Percentiles rank a stretch among this genome's conserved stretches.
Evolutionary conservation across 2,888 invertebrate species (phyloP).

Genomic region (Pyrrhia umbra): DNA sequence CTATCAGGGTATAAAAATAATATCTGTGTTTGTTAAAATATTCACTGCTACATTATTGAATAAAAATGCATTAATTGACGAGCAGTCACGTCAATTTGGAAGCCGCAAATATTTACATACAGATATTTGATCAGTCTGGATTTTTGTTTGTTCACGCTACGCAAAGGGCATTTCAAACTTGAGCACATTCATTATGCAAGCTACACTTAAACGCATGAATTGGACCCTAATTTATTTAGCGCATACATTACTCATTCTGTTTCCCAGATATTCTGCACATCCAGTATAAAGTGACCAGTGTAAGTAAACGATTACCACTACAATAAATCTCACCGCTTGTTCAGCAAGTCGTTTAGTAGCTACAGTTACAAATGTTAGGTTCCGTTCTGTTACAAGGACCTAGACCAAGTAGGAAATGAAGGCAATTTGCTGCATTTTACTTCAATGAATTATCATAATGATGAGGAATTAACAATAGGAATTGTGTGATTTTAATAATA

Average conservation of each 20-base stretch:
- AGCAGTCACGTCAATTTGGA: conserved; percentile 2
- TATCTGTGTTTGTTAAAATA: neutral
- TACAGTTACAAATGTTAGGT: conserved; percentile 58
- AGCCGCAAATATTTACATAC: conserved; percentile 5
- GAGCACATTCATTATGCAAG: neutral
- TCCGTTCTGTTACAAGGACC: conserved; percentile 16
- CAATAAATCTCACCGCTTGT: conserved; percentile 48
- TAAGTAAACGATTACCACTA: conserved; percentile 42
- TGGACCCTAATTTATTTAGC: conserved; percentile 17
- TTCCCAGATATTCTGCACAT: conserved; percentile 18
- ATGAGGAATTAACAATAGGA: neutral
- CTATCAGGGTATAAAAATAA: neutral
- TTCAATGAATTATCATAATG: conserved; percentile 23
- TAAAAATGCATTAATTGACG: conserved; percentile 14
- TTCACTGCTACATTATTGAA: neutral
- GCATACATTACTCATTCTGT: conserved; percentile 42
- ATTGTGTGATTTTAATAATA: neutral
- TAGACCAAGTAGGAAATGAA: conserved; percentile 15
- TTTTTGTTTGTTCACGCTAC: neutral
- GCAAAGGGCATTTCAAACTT: conserved; percentile 6
- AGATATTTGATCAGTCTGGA: conserved; percentile 17
- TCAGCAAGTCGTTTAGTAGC: conserved; percentile 50
- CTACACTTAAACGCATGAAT: conserved; percentile 22
- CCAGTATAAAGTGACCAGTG: conserved; percentile 41
- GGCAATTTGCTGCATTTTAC: conserved; percentile 29